Evolutionary conservation across 2,888 invertebrate species (phyloP), one percentile per base, ranked within the genome.

Genomic region (Eupeodes luniger): DNA sequence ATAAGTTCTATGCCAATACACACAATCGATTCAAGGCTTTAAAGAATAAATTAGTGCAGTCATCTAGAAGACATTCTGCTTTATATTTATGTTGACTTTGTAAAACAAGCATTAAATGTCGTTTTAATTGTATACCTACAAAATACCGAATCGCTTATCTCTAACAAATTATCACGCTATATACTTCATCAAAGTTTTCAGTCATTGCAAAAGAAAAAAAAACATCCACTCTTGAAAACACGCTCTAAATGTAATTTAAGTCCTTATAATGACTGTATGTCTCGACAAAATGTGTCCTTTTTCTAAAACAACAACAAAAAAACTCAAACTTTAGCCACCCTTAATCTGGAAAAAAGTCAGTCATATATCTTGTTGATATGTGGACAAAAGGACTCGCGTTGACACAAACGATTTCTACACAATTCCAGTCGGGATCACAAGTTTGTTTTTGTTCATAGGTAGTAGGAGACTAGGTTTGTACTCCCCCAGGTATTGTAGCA

Each of bases 351-450:
- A 57, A 49, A 53, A 57, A 51, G 61, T 69, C 75, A 51, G 61
- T 69, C 75, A 61, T 81, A 72, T 66, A 85, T 85, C 76, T 81
- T 47, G 16, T 40, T 81, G 70, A 81, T 67, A 19, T 72, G 62
- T 69, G 66, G 74, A 75, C 74, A 82, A 79, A 86, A 82, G 78
- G 66, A 19, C 59, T 62, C 55, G 51, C 49, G 70, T 75, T 82
- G 82, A 75, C 82, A 79, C 34, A 82, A 86, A 51, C 72, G 64
- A 53, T 81, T 77, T 66, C 77, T 55, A 49, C 49, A 81, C 67
- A 81, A 77, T 69, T 69, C 69, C 16, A 53, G 14, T 10, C 51
- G 11, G 34, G n/a, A 47, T 53, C 9, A 40, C 36, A 34, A 51
- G 19, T 57, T 55, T 70, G 59, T 40, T 40, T 40, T 40, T 40